These are phyloP conservation scores for Pseudolaguvia tuberculata DNA, from an alignment of 2,113 vertebrate genomes.

Conservation along the genomic window DNA sequence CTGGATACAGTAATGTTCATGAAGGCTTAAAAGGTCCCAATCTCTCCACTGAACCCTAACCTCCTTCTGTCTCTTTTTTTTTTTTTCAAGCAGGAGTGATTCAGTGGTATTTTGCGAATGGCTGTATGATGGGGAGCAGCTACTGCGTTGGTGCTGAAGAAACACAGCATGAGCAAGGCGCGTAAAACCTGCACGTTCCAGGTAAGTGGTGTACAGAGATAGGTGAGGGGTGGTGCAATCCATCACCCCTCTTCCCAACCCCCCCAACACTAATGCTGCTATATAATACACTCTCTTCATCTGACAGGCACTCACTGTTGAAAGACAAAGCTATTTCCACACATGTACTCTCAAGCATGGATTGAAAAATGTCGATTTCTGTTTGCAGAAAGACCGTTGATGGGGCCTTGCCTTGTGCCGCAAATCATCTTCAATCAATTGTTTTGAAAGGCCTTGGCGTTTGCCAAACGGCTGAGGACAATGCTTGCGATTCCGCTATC, in stretches of 20 bases:
- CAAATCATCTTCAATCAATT: conserved; percentile 72
- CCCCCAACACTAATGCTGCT: conserved; percentile 27
- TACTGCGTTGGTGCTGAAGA: conserved; percentile 35
- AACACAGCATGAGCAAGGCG: conserved; percentile 21
- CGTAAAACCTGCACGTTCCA: conserved; percentile 33
- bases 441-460: conserved; percentile 54
- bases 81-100: conserved; percentile 48
- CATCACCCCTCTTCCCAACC: conserved; percentile 11
- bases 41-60: conserved; percentile 46
- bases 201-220: conserved; percentile 48
- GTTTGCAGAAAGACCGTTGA: conserved; percentile 75
- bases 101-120: conserved; percentile 49
- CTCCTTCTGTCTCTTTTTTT: conserved; percentile 41
- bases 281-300: conserved; percentile 40
- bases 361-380: conserved; percentile 72
- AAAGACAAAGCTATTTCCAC: conserved; percentile 37
- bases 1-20: conserved; percentile 43
- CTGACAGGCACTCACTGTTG: conserved; percentile 35
- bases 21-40: conserved; percentile 41
- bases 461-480: conserved; percentile 54
- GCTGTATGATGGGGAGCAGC: conserved; percentile 40
- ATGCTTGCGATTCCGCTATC: conserved; percentile 60
- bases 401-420: conserved; percentile 64
- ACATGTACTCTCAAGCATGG: conserved; percentile 52
- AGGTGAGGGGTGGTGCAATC: conserved; percentile 16